Evolutionary conservation across 2,113 vertebrate genomes (phyloP), one percentile per base, ranked within the genome.

Genomic region (Coptodon rendalli): DNA sequence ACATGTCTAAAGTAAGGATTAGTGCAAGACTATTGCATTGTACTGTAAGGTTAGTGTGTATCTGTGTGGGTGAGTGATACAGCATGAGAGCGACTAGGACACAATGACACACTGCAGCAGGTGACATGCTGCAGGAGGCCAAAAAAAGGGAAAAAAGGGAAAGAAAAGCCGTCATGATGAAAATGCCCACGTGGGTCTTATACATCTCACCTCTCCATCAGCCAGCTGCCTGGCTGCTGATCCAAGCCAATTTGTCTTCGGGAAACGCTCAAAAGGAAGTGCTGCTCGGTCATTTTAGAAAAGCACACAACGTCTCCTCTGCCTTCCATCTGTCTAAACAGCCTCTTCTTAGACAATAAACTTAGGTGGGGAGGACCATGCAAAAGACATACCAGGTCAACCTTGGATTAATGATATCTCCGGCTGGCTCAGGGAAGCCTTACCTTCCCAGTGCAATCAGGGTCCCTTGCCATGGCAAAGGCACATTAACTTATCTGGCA

Each of bases 181-280:
- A 93, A 94, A 92, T 83, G 86, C 84, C 87, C 80, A 89, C 24
- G 24, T 89, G 89, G 89, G 84, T 66, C 80, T 85, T 84, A 68
- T 86, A 80, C 89, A 86, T 94, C 81, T 90, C 93, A 90, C 89
- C 88, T 89, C 93, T 89, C 87, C 82, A 88, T 94, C 94, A 94
- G 86, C 83, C 91, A 89, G 89, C 92, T 94, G 94, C 90, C 90
- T 53, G 16, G 84, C 80, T 87, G 92, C 93, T 94, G 93, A 94
- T 94, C 90, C 80, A 86, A 89, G 88, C 82, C 91, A 90, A 93
- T 95, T 93, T 94, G 92, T 95, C 94, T 93, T 89, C 5, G 12
- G 81, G 52, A 91, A 80, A 43, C 3, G 52, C 59, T 93, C 92
- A 88, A 92, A 91, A 93, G 83, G 87, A 93, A 87, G 84, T 92